These are phyloP conservation scores for Halocynthia roretzi DNA, from an alignment of 23 tunicate species.

Conservation along the genomic window DNA sequence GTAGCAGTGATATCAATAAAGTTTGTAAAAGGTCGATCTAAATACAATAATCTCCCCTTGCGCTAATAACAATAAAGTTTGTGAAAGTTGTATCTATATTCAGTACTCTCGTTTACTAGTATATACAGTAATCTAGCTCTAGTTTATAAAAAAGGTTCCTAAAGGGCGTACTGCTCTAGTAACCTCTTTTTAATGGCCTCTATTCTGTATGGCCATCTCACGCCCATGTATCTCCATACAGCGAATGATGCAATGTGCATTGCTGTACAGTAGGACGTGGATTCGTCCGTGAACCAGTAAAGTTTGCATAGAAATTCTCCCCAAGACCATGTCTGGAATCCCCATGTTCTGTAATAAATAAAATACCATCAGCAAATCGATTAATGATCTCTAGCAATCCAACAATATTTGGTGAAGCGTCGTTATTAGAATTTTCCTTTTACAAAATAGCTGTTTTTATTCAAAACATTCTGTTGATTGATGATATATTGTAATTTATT, in stretches of 20 bases:
- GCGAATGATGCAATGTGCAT: conserved; percentile 52
- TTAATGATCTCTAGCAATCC: not conserved
- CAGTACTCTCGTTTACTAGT: no score
- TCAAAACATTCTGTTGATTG: no score
- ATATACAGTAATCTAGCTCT: no score
- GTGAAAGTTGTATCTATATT: no score
- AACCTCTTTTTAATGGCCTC: conserved; percentile 25
- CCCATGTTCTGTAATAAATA: conserved; percentile 39
- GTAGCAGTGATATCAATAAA: no score
- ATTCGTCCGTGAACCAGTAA: conserved; percentile 48
- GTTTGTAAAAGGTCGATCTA: no score
- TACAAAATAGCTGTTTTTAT: no score
- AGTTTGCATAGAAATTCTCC: conserved; percentile 53
- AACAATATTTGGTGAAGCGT: not conserved
- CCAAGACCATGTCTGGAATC: conserved; percentile 42
- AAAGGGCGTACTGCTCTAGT: not conserved
- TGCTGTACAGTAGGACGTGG: conserved; percentile 51
- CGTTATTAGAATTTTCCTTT: not conserved
- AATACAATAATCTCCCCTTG: no score
- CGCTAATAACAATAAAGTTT: no score
- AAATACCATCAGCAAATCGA: not conserved
- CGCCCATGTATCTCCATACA: conserved; percentile 42
- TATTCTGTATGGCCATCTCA: conserved; percentile 31
- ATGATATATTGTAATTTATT: not conserved
- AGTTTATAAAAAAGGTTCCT: no score